These are phyloP conservation scores for Euspilapteryx auroguttella DNA, from an alignment of 2,888 invertebrate genomes.

Conservation along the genomic window DNA sequence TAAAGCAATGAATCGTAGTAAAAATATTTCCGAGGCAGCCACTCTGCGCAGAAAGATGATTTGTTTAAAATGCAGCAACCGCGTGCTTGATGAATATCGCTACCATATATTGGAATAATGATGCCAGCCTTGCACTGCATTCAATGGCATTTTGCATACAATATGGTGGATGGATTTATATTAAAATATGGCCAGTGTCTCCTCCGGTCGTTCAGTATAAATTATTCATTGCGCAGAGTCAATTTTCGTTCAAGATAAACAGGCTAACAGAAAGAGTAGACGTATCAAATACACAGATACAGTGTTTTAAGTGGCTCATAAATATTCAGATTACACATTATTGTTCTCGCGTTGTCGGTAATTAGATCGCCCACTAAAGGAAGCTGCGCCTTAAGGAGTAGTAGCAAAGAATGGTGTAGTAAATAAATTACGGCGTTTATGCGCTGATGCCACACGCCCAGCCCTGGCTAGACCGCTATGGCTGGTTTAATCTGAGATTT, in stretches of 20 bases:
- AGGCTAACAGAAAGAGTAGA: conserved; percentile 22
- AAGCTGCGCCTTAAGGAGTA: conserved; percentile 37
- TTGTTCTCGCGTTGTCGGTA: conserved; percentile 54
- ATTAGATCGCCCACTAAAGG: conserved; percentile 57
- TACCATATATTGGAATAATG: conserved; percentile 55
- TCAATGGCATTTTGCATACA: conserved; percentile 62
- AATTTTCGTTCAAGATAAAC: conserved; percentile 52
- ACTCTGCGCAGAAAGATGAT: conserved; percentile 39
- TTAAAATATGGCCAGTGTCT: conserved; percentile 59
- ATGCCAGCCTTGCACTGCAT: conserved; percentile 54
- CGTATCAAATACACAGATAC: conserved; percentile 46
- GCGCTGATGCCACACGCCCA: conserved; percentile 15
- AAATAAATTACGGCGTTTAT: conserved; percentile 28
- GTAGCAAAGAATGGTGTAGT: conserved; percentile 35
- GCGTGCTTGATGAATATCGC: conserved; percentile 53
- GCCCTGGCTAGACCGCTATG: conserved; percentile 6
- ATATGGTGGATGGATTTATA: conserved; percentile 60
- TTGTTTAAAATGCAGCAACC: conserved; percentile 54
- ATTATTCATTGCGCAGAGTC: conserved; percentile 57
- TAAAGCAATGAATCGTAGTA: no score
- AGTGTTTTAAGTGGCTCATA: conserved; percentile 24
- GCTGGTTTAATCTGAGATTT: background rate
- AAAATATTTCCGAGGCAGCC: background rate
- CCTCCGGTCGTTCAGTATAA: conserved; percentile 51
- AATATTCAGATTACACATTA: conserved; percentile 55